Evolutionary conservation across 2,113 vertebrate species (phyloP), one percentile per base, ranked within the genome.

Genomic region (Cyprinodon tularosa): DNA sequence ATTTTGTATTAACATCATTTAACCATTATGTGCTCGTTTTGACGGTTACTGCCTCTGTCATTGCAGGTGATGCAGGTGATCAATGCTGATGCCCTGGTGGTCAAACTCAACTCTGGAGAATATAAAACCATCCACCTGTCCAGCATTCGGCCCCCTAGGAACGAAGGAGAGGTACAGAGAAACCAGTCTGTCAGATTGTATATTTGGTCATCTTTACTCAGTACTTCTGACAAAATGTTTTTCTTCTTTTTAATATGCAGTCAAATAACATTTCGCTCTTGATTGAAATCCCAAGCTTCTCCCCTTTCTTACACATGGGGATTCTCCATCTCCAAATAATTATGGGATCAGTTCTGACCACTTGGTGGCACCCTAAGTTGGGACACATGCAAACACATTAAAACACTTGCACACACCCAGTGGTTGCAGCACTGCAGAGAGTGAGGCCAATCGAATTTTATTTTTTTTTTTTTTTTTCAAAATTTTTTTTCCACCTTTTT

Each of bases 101-200:
- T 97, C 85, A 99, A 99, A 87, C 88, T 98, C 42, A 98, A 95
- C 93, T 98, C 97, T 0, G 98, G 97, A 4, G 97, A 98, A 86
- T 94, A 94, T 86, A 99, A 98, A 90, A 99, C 97, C 68, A 96
- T 99, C 78, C 98, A 99, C 86, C 92, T 99, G 64, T 98, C 97
- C 76, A 99, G 98, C 87, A 98, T 99, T 75, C 93, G 97, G 1
- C 97, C 98, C 12, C 98, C 98, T 0, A 95, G 96, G 82, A 95
- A 96, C 66, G 97, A 99, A 50, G 96, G 96, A 75, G 97, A 98
- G 93, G 94, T 96, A 94, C 8, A 74, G 86, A 53, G 84, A 92
- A 87, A 37, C 62, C 47, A 22, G 7, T 62, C 12, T 63, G 64
- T 77, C 6, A 57, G 57, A 6, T 4, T 66, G 40, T 62, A 0